Base-by-base conservation (phyloP, 2,113 vertebrate species). In the Mirza zaza region DNA sequence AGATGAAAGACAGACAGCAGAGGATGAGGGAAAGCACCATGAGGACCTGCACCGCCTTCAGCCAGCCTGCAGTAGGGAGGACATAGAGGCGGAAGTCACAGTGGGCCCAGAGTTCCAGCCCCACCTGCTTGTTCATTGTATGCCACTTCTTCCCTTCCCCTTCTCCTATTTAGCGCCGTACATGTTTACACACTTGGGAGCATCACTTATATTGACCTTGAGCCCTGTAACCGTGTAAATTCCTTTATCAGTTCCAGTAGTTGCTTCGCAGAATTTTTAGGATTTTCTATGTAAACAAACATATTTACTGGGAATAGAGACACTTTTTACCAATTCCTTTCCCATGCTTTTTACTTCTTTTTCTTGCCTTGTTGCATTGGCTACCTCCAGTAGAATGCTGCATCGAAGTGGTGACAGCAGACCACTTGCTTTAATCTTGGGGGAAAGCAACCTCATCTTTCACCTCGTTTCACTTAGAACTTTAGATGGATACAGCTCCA, bases 21-120 rank as follows among this genome's bases (percentile, higher is more conserved):
- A 99, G 99, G 84, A 99, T 97, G 94, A 99, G 98, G 1, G 99
- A 99, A 17, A 99, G 98, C n/a, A 99, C 98, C 99, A 99, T 99
- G 95, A 99, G 98, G 39, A 98, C 99, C 97, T 99, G 99, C 29
- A 99, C 99, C 0, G 99, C 98, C 34, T 99, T 98, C 59, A 99
- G 99, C 99, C 99, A 99, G 61, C 99, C 99, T 98, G 95, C 61
- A 76, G n/a, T 1, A 27, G 34, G 84, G 57, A 67, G 20, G 57
- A 73, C 25, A 76, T 0, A 39, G 36, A 20, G 2, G 21, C 1
- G 63, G 42, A n/a, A 3, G 36, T 96, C 77, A 82, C 39, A 34
- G 83, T 14, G 57, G n/a, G 71, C 63, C 15, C 81, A 5, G 61
- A 4, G 23, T 42, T 25, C n/a, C 29, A 36, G 15, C 36, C 17